These are phyloP conservation scores for Gouania willdenowi DNA, from an alignment of 2,797 vertebrate species.

Conservation along the genomic window DNA sequence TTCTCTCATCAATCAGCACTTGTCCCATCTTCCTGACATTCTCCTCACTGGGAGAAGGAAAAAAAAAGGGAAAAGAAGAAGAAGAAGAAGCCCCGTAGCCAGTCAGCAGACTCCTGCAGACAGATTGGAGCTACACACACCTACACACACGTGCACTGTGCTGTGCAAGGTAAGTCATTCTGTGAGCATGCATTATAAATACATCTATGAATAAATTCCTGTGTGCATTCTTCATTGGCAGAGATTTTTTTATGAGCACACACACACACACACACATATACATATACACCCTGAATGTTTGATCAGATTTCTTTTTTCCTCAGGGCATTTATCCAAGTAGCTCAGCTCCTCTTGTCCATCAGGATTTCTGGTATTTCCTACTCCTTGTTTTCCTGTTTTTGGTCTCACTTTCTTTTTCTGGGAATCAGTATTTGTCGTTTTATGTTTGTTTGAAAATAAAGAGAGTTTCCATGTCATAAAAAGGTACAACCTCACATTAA, in stretches of 20 bases:
- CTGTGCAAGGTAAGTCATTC: conserved; percentile 53
- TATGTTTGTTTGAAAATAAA: no score
- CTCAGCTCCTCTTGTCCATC: conserved; percentile 13
- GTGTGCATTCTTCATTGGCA: conserved; percentile 58
- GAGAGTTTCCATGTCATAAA: no score
- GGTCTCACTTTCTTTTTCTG: no score
- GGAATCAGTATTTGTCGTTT: background rate
- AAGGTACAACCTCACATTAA: no score
- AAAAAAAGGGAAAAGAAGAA: no score
- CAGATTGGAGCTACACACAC: conserved; percentile 3
- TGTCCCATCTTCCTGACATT: conserved; percentile 25
- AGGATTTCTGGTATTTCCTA: conserved; percentile 20
- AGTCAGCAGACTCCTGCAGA: conserved; percentile 2
- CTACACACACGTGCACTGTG: conserved; percentile 10
- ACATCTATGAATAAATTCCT: conserved; percentile 68
- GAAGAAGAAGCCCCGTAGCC: conserved; percentile 4
- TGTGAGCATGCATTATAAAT: conserved; percentile 69
- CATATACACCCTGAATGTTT: conserved; percentile 49
- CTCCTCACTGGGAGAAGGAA: conserved; percentile 5
- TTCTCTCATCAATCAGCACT: conserved; percentile 53
- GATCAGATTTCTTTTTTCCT: conserved; percentile 30
- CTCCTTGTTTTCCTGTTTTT: background rate
- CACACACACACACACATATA: no score
- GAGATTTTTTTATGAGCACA: conserved; percentile 44
- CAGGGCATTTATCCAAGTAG: conserved; percentile 8